A percentile compares a stretch with the other conserved stretches of the same genome.
phyloP scores from a whole-genome alignment of 2,797 vertebrate genomes.

The Crocidura indochinensis region DNA sequence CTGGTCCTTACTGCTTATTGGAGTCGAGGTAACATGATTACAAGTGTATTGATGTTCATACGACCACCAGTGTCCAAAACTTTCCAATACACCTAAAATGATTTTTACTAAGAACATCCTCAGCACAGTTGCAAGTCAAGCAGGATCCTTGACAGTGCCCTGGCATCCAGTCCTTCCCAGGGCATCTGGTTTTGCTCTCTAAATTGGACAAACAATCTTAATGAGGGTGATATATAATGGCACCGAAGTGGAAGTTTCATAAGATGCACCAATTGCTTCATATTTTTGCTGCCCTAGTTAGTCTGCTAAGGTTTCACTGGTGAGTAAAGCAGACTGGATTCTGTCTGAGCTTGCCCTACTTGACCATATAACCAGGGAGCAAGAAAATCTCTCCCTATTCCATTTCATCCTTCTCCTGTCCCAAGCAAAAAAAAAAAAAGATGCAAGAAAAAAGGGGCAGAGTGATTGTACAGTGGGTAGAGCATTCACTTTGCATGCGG shows the following conservation, averaged over 20 bases:
- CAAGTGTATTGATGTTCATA: slow-evolving; percentile 6
- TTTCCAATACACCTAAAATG: too few species aligned
- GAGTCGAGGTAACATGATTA: too few species aligned
- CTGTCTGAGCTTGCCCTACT: not conserved
- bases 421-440: slow-evolving; percentile 24
- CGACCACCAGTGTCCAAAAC: not conserved
- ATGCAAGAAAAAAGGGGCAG: too few species aligned
- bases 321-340: slow-evolving; percentile 67
- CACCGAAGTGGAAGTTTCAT: slow-evolving; percentile 35
- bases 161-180: not conserved
- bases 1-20: too few species aligned
- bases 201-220: slow-evolving; percentile 2
- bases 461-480: too few species aligned
- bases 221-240: not conserved
- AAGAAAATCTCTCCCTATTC: slow-evolving; percentile 43
- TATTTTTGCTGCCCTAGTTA: slow-evolving; percentile 75
- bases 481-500: too few species aligned
- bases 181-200: not conserved
- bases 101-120: not conserved
- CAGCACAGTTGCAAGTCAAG: not conserved
- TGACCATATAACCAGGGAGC: not conserved
- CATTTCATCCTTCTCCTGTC: slow-evolving; percentile 40
- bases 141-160: not conserved
- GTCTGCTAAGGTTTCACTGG: slow-evolving; percentile 78
- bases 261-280: slow-evolving; percentile 35